Percentiles rank a stretch among this genome's conserved stretches.
Evolutionary conservation across 2,113 vertebrate genomes (phyloP).

Genomic region (Trachemys scripta): DNA sequence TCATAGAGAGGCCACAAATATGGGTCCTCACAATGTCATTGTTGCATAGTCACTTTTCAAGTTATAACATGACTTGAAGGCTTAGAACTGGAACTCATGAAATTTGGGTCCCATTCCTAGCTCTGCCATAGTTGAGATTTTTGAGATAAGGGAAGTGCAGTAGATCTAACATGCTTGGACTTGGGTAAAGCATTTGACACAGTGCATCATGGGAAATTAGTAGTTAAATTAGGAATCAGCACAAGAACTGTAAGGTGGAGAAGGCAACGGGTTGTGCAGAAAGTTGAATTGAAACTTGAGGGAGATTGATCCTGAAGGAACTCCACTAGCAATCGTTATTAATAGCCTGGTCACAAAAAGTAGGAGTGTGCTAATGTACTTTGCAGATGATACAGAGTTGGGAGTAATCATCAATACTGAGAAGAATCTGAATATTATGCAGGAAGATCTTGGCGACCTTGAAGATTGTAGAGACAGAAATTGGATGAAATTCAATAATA

Average conservation of each 20-base stretch:
- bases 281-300: not conserved
- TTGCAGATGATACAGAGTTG: not conserved
- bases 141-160: not conserved
- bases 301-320: not conserved
- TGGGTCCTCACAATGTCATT: not conserved
- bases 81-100: not conserved
- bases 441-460: not conserved
- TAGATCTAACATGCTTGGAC: not conserved
- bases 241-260: not conserved
- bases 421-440: not conserved
- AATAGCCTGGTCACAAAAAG: not conserved
- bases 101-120: not conserved
- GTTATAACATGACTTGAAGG: not conserved
- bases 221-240: not conserved
- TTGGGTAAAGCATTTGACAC: not conserved
- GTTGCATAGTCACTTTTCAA: not conserved
- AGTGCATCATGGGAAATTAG: not conserved
- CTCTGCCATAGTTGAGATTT: not conserved
- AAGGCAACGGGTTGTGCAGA: not conserved
- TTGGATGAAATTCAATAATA: not conserved
- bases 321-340: not conserved
- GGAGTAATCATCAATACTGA: no score
- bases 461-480: not conserved
- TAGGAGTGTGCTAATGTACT: not conserved
- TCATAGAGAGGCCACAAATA: not conserved